Evolutionary conservation across 2,113 vertebrate species (phyloP).

Genomic region (Antennarius striatus): DNA sequence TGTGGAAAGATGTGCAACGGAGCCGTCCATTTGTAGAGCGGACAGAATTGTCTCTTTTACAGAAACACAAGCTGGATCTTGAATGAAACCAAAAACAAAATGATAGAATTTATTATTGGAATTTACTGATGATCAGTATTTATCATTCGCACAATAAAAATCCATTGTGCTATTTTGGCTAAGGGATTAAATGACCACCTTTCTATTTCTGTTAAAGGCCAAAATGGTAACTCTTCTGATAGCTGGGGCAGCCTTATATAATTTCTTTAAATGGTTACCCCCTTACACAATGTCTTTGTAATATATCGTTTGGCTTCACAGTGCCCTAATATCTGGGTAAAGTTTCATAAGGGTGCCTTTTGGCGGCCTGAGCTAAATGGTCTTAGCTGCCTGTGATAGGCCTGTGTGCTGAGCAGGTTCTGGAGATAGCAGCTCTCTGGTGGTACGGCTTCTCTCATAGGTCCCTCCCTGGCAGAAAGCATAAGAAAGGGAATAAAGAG

Average conservation of each 20-base stretch:
- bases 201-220: slow-evolving; percentile 39
- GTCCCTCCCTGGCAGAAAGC: slow-evolving; percentile 78
- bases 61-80: slow-evolving; percentile 48
- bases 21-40: slow-evolving; percentile 61
- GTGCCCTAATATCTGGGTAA: slow-evolving; percentile 78
- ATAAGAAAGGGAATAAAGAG: slow-evolving; percentile 80
- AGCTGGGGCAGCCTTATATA: slow-evolving; percentile 58
- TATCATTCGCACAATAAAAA: slow-evolving; percentile 6
- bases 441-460: slow-evolving; percentile 75
- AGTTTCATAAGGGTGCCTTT: slow-evolving; percentile 80
- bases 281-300: slow-evolving; percentile 75
- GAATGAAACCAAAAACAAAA: slow-evolving; percentile 41
- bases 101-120: slow-evolving; percentile 39
- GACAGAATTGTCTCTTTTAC: slow-evolving; percentile 53
- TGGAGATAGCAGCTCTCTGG: slow-evolving; percentile 81
- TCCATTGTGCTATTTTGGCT: neutral
- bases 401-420: slow-evolving; percentile 78
- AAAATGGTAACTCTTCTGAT: slow-evolving; percentile 43
- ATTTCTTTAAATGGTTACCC: slow-evolving; percentile 68
- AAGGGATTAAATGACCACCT: slow-evolving; percentile 31
- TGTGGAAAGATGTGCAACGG: slow-evolving; percentile 55
- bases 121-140: neutral
- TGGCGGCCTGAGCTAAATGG: slow-evolving; percentile 74
- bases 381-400: slow-evolving; percentile 76
- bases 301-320: slow-evolving; percentile 73